Conservation (phyloP, 2,113 vertebrate species). For the Otocyon megalotis region DNA sequence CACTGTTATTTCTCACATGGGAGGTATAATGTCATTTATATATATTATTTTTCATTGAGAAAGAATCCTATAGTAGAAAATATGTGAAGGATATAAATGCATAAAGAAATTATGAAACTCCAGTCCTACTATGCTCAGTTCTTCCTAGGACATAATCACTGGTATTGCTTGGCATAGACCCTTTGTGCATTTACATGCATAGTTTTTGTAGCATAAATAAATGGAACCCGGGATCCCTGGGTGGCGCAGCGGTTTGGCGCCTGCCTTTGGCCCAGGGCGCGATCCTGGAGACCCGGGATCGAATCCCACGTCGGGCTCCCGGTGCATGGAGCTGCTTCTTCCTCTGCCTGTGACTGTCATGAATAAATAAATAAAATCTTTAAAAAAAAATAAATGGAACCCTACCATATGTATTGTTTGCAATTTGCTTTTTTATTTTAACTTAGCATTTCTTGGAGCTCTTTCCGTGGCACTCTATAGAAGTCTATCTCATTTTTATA, state of each 20-base stretch:
- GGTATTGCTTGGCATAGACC: neutral
- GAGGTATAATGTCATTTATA: neutral
- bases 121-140: neutral
- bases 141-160: neutral
- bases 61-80: neutral
- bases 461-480: neutral
- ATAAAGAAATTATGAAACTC: slow-evolving; percentile 28
- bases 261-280: too few relatives aligned
- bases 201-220: slow-evolving; percentile 23
- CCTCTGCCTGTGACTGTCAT: too few relatives aligned
- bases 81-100: slow-evolving; percentile 3
- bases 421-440: slow-evolving; percentile 63
- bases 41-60: neutral
- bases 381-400: slow-evolving; percentile 42
- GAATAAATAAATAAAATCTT: too few relatives aligned
- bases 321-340: too few relatives aligned
- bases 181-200: neutral
- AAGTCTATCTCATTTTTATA: slow-evolving; percentile 58
- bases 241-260: too few relatives aligned
- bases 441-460: slow-evolving; percentile 46
- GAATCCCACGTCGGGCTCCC: too few relatives aligned
- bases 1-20: neutral
- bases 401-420: neutral
- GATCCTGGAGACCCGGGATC: too few relatives aligned
- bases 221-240: too few relatives aligned